Evolutionary conservation across 2,113 vertebrate genomes (phyloP), one percentile per base, ranked within the genome.

Genomic region (Muntiacus reevesi): DNA sequence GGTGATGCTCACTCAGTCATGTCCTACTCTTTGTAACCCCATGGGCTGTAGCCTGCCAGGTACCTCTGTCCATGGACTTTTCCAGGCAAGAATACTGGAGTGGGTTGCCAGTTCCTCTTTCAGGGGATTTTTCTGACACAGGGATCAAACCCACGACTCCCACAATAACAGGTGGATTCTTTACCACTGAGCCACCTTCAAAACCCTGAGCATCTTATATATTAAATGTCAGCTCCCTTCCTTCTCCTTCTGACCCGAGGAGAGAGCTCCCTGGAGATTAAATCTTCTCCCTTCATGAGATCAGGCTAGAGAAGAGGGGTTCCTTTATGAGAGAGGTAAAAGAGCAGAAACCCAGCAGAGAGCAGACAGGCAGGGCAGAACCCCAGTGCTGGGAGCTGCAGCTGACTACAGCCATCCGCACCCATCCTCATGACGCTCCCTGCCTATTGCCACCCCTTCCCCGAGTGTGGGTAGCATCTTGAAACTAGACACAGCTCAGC

Each of bases 321-420:
- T 81, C 17, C 17, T 81, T 36, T 71, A 28, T 52, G 54, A 16
- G 27, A 47, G 17, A 54, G 47, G n/a, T 6, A 81, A 87, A 62
- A 85, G 74, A 91, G 52, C 47, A 64, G 40, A 89, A 88, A 30
- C 3, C 12, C 6, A 76, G 13, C 57, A 6, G 6, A 76, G 15
- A 76, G 45, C 40, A 27, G 16, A 82, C 33, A 33, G 7, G 36
- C 2, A 47, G 19, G 12, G 52, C n/a, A 3, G 7, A 62, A 50
- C 7, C 45, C 28, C 36, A 1, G 12, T 1, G 1, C 2, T 12
- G 54, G 62, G 43, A 21, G 28, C 45, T 52, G 5, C 16, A 36
- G 28, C 59, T 60, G n/a, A 33, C 28, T 30, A 19, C 13, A 2
- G 36, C 10, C 0, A 0, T 6, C 62, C 7, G 2, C 11, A 4